Evolutionary conservation across 1,140 invertebrate genomes (phyloP).

Genomic region (Apocrypta bakeri): DNA sequence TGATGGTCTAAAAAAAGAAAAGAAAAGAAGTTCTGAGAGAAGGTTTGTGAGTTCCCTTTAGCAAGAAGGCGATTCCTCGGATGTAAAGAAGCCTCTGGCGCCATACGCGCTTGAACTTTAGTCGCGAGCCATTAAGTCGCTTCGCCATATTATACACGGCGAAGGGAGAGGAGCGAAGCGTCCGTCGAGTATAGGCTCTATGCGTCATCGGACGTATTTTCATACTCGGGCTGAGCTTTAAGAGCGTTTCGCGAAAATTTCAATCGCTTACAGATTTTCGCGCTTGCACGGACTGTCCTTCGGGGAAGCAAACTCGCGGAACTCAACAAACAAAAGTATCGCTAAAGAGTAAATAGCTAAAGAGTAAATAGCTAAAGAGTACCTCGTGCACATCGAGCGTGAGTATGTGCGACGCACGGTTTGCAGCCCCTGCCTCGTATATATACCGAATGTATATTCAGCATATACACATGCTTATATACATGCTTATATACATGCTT

Average conservation of each 20-base stretch:
- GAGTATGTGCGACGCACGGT: conserved; percentile 1
- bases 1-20: conserved; percentile 18
- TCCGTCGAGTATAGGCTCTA: background rate
- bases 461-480: no score
- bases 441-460: no score
- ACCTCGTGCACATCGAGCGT: no score
- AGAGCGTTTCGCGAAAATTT: conserved; percentile 22
- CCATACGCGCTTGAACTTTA: conserved; percentile 60
- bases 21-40: background rate
- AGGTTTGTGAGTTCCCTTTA: background rate
- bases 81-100: conserved; percentile 37
- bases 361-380: no score
- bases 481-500: no score
- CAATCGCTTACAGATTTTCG: conserved; percentile 29
- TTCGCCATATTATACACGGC: conserved; percentile 56
- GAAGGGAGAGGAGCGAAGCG: background rate
- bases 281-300: no score
- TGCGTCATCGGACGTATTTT: conserved; percentile 50
- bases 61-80: background rate
- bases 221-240: conserved; percentile 26
- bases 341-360: no score
- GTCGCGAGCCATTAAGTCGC: conserved; percentile 65
- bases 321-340: no score
- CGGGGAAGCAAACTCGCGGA: background rate
- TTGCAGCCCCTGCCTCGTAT: no score